A percentile compares a stretch with the other conserved stretches of the same genome.
These are phyloP conservation scores for Drosophila navojoa DNA, from an alignment of 1,140 invertebrate genomes.

Conservation along the genomic window DNA sequence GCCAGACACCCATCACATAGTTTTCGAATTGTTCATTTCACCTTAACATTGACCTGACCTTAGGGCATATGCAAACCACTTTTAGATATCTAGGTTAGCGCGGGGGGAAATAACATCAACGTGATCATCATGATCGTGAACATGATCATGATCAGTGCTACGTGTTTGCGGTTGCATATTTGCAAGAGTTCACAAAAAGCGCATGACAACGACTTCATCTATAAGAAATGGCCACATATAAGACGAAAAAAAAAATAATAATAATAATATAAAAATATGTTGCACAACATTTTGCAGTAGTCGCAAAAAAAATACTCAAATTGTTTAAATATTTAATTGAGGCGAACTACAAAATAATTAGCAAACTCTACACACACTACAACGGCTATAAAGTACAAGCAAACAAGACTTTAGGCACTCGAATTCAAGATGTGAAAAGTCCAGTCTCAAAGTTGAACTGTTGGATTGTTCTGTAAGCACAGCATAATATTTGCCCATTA, in stretches of 20 bases:
- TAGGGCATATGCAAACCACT: conserved; percentile 25
- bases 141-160: conserved; percentile 24
- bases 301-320: conserved; percentile 30
- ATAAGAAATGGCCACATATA: conserved; percentile 53
- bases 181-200: conserved; percentile 42
- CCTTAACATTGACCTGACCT: conserved; percentile 75
- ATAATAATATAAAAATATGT: not conserved
- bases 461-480: not conserved
- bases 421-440: not conserved
- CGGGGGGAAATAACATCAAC: conserved; percentile 2
- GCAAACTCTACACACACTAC: too few relatives aligned
- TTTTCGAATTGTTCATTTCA: conserved; percentile 30
- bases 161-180: conserved; percentile 65
- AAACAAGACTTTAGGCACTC: not conserved
- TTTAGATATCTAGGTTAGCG: conserved; percentile 51
- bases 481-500: not conserved
- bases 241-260: conserved; percentile 6
- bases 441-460: not conserved
- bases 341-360: not conserved
- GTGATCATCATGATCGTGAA: conserved; percentile 1
- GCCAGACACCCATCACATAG: not conserved
- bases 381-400: not conserved
- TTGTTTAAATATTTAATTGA: conserved; percentile 2
- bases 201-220: conserved; percentile 46
- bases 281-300: conserved; percentile 54